A percentile compares a stretch with the other conserved stretches of the same genome.
phyloP scores from a whole-genome alignment of 2,113 vertebrate species.

The Xiphorhynchus elegans region DNA sequence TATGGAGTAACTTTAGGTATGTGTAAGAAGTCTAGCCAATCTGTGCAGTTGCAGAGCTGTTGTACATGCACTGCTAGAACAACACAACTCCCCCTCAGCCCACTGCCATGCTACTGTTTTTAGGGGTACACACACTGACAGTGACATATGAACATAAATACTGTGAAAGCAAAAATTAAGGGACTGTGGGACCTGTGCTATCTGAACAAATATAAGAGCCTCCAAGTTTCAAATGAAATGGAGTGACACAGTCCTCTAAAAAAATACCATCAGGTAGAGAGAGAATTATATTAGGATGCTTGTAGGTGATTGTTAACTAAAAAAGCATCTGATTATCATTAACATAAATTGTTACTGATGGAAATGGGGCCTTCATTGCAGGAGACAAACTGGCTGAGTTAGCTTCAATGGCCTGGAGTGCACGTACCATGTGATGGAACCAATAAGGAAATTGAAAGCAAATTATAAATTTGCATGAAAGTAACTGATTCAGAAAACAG shows the following conservation, averaged over 20 bases:
- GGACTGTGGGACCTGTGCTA: background rate
- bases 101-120: background rate
- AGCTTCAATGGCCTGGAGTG: slow-evolving; percentile 39
- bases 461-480: slow-evolving; percentile 11
- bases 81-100: background rate
- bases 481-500: background rate
- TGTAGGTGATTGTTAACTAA: slow-evolving; percentile 64
- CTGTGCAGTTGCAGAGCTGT: background rate
- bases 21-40: background rate
- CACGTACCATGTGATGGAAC: background rate
- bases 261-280: background rate
- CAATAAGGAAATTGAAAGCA: slow-evolving; percentile 19
- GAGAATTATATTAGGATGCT: slow-evolving; percentile 44
- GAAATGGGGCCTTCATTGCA: slow-evolving; percentile 40
- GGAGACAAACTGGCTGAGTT: slow-evolving; percentile 31
- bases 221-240: background rate
- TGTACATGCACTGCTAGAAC: background rate
- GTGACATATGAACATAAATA: background rate
- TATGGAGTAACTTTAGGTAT: background rate
- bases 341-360: slow-evolving; percentile 61
- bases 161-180: background rate
- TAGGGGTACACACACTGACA: background rate
- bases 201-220: slow-evolving; percentile 12
- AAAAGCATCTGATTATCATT: slow-evolving; percentile 64
- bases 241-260: slow-evolving; percentile 25